Evolutionary conservation across 2,888 invertebrate species (phyloP), one percentile per base, ranked within the genome.

Genomic region (Amorpha juglandis): DNA sequence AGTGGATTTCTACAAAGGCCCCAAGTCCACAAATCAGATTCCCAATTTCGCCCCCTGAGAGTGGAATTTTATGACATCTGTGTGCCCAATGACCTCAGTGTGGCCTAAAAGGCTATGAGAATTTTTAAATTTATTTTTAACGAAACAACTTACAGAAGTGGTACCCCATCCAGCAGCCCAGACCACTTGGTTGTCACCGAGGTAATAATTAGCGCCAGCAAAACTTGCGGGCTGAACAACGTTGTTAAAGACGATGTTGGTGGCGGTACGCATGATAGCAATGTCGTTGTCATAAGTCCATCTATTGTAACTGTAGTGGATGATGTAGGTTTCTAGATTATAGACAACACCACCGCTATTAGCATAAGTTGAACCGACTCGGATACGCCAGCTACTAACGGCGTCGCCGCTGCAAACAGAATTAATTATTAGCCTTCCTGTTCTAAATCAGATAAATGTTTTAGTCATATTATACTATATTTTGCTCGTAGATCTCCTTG

Each of bases 161-260:
- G 69, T 35, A 0, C 89, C 89, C 88, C 87, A 89, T 71, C 89
- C 88, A 35, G 79, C 72, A 38, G 86, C 84, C 82, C 81, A 86
- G 0, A 87, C 82, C 1, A 74, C 70, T 63, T 80, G 75, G 67
- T 84, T 80, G 67, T 86, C 86, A 12, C 66, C 69, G 0, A 87
- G 68, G 14, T 77, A 72, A 70, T 87, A 89, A 67, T 78, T 83
- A 16, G 78, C 3, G 0, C 86, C 81, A 42, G 89, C 82, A 9
- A 88, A 81, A 8, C 70, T 68, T 3, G 55, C 84, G 2, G 80
- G 70, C 3, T 70, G 68, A 0, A 81, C 69, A 50, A 72, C 78
- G 50, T 67, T 78, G 7, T 73, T 51, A 45, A 62, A 77, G 0
- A 3, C 63, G 11, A 87, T 76, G 12, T 63, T 52, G 7, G 66